Percentiles rank a stretch among this genome's conserved stretches.
Conservation (phyloP, 2,888 invertebrate genomes). For the Monopis laevigella region DNA sequence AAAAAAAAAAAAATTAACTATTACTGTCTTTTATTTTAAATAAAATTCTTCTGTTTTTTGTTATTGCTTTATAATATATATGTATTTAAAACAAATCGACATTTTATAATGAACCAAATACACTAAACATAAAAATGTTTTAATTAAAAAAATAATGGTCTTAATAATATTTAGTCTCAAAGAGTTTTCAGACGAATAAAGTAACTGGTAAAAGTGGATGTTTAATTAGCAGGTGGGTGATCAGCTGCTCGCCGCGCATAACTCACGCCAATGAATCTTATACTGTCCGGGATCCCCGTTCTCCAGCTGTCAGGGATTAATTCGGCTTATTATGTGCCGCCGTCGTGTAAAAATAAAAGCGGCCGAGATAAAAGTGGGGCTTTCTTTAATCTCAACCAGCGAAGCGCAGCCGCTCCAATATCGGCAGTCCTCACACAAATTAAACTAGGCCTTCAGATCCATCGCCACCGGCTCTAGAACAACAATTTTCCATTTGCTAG, state of each 20-base stretch:
- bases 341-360: slow-evolving; percentile 27
- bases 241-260: slow-evolving; percentile 10
- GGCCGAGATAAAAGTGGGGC: slow-evolving; percentile 13
- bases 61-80: too few species aligned
- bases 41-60: too few species aligned
- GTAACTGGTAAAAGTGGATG: slow-evolving; percentile 20
- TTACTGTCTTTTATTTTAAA: too few species aligned
- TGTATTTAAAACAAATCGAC: too few species aligned
- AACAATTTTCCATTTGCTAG: too few species aligned
- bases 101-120: too few species aligned
- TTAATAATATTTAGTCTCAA: too few species aligned
- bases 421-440: slow-evolving; percentile 8
- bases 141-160: too few species aligned
- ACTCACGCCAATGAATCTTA: slow-evolving; percentile 14
- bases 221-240: slow-evolving; percentile 18
- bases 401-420: slow-evolving; percentile 8
- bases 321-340: slow-evolving; percentile 31
- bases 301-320: slow-evolving; percentile 25
- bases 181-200: neutral
- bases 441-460: slow-evolving; percentile 5
- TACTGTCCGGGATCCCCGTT: neutral
- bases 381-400: slow-evolving; percentile 10
- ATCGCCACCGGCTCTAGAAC: too few species aligned
- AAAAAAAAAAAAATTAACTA: too few species aligned
- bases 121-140: too few species aligned